These are phyloP conservation scores for Grapholita molesta DNA, from an alignment of 1,140 invertebrate genomes.

Conservation along the genomic window DNA sequence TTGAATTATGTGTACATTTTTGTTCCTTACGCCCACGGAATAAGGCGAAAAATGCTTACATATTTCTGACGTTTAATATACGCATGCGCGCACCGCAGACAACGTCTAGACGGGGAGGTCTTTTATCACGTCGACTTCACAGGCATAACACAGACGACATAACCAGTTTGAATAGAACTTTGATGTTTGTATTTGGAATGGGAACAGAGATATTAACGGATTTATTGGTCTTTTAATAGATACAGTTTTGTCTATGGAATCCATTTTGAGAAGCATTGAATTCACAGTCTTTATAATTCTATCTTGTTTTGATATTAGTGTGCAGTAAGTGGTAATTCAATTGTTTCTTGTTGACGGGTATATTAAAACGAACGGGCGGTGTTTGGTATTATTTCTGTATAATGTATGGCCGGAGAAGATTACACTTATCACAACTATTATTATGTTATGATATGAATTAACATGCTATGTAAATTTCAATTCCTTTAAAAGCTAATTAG, in stretches of 20 bases:
- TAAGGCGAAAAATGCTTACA: neutral
- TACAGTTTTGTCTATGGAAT: neutral
- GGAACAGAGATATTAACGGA: neutral
- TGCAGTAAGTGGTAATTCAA: too few relatives aligned
- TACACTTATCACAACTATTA: too few relatives aligned
- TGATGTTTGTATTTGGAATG: conserved; percentile 3
- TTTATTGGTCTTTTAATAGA: neutral
- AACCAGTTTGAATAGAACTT: neutral
- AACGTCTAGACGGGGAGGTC: conserved; percentile 18
- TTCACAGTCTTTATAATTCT: too few relatives aligned
- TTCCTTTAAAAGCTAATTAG: too few relatives aligned
- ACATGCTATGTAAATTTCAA: too few relatives aligned
- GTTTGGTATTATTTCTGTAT: too few relatives aligned
- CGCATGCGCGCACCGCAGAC: conserved; percentile 18
- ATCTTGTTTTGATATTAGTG: too few relatives aligned
- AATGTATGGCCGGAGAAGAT: too few relatives aligned
- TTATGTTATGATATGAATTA: too few relatives aligned
- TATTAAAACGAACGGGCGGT: too few relatives aligned
- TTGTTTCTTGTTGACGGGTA: too few relatives aligned
- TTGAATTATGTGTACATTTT: neutral
- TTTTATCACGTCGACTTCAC: neutral
- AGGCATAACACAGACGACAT: neutral
- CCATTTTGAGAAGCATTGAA: neutral
- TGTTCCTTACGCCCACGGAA: neutral
- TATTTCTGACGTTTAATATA: neutral